Percentiles rank a stretch among this genome's conserved stretches.
Evolutionary conservation across 1,140 invertebrate genomes (phyloP).

Genomic region (Vanessa atalanta): DNA sequence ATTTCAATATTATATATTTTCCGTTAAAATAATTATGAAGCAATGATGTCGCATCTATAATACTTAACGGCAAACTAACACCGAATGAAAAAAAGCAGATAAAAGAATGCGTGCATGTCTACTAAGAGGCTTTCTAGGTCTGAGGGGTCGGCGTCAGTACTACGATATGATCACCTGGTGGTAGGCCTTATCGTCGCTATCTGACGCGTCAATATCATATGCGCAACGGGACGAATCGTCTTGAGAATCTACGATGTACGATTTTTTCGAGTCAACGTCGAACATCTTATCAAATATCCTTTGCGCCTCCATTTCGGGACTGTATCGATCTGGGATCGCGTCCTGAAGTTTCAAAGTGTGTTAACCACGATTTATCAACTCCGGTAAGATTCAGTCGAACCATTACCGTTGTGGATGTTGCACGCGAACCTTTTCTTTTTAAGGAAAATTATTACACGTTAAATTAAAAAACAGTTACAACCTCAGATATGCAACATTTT

Average conservation of each 20-base stretch:
- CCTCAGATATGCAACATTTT: not conserved
- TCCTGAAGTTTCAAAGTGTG: slow-evolving; percentile 77
- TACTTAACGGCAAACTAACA: slow-evolving; percentile 55
- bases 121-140: slow-evolving; percentile 72
- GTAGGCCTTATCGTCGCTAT: slow-evolving; percentile 76
- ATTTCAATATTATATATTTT: slow-evolving; percentile 10
- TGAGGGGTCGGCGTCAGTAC: slow-evolving; percentile 65
- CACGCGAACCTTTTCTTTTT: slow-evolving; percentile 10
- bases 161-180: slow-evolving; percentile 75
- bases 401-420: not conserved
- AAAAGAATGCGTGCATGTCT: slow-evolving; percentile 78
- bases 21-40: slow-evolving; percentile 7
- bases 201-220: slow-evolving; percentile 77
- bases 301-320: slow-evolving; percentile 78
- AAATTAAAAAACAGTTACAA: not conserved
- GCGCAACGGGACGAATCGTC: slow-evolving; percentile 72
- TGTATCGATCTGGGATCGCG: slow-evolving; percentile 78
- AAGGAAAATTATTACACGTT: slow-evolving; percentile 1
- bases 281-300: slow-evolving; percentile 81
- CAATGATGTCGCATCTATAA: slow-evolving; percentile 60
- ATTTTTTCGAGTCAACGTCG: slow-evolving; percentile 76
- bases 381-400: not conserved
- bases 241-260: slow-evolving; percentile 69
- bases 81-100: slow-evolving; percentile 63
- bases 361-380: slow-evolving; percentile 49